Percentiles rank a stretch among this genome's conserved stretches.
These are phyloP conservation scores for Syngnathus floridae DNA, from an alignment of 2,113 vertebrate genomes.

Conservation along the genomic window DNA sequence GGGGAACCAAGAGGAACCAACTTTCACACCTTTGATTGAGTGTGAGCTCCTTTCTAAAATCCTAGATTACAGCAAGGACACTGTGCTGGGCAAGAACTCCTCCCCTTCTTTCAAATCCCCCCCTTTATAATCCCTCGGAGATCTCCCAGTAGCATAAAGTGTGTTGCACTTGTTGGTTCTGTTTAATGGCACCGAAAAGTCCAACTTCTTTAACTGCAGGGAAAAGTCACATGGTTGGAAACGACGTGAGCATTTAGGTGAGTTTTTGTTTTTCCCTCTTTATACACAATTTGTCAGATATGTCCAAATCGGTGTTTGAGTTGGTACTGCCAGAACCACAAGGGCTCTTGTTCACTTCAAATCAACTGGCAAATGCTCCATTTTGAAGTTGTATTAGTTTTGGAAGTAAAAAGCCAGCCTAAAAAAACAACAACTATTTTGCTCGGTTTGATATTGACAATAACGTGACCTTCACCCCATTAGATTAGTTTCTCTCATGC, in stretches of 20 bases:
- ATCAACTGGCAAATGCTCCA: too few relatives aligned
- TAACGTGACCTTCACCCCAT: too few relatives aligned
- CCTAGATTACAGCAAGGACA: constrained; percentile 51
- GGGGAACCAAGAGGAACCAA: not conserved
- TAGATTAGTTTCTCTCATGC: not conserved
- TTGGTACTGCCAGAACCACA: too few relatives aligned
- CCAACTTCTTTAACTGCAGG: not conserved
- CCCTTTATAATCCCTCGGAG: constrained; percentile 57
- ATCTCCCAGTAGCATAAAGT: constrained; percentile 45
- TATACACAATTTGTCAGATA: not conserved
- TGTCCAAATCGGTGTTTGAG: too few relatives aligned
- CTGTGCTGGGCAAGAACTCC: constrained; percentile 44
- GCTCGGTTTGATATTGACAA: too few relatives aligned
- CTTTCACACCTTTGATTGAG: not conserved
- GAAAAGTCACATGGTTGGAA: not conserved
- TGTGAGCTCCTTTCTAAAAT: constrained; percentile 21
- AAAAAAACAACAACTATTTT: not conserved
- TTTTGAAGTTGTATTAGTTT: too few relatives aligned
- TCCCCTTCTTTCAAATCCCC: constrained; percentile 40
- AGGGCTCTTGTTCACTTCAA: too few relatives aligned
- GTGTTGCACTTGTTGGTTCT: constrained; percentile 18
- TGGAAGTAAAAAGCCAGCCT: too few relatives aligned
- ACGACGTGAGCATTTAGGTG: not conserved
- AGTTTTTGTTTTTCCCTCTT: not conserved
- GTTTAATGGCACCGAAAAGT: not conserved